These are phyloP conservation scores for Arrhamphus sclerolepis DNA, from an alignment of 2,797 vertebrate species.

Conservation along the genomic window DNA sequence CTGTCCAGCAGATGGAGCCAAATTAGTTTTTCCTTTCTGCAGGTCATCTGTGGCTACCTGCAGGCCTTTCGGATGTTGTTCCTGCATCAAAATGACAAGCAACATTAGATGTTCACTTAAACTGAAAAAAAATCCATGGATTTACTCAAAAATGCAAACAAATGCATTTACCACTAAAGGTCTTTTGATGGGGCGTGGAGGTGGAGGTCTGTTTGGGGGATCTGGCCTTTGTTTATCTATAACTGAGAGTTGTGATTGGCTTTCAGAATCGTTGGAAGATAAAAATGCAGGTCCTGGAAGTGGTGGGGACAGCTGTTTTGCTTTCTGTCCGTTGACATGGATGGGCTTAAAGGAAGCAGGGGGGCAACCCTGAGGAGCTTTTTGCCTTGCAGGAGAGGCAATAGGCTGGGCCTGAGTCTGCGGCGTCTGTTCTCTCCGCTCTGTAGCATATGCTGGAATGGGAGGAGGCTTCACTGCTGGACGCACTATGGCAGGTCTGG, in stretches of 20 bases:
- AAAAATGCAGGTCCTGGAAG: conserved; percentile 42
- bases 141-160: neutral
- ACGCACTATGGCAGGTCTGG: conserved; percentile 55
- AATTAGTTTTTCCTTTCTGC: conserved; percentile 53
- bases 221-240: conserved; percentile 57
- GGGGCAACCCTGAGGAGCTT: conserved; percentile 58
- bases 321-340: conserved; percentile 6
- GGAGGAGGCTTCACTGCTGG: conserved; percentile 76
- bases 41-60: conserved; percentile 28
- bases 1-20: conserved; percentile 75
- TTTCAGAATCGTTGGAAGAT: conserved; percentile 37
- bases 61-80: conserved; percentile 23
- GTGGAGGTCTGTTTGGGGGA: conserved; percentile 89
- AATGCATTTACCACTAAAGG: conserved; percentile 74
- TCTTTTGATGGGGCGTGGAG: conserved; percentile 84
- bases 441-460: conserved; percentile 50
- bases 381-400: conserved; percentile 22
- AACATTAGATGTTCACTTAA: neutral
- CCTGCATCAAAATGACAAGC: conserved; percentile 34
- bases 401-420: conserved; percentile 52
- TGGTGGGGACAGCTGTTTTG: conserved; percentile 44
- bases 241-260: conserved; percentile 8
- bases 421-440: conserved; percentile 13
- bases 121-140: neutral
- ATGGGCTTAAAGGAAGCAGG: conserved; percentile 15